These are phyloP conservation scores for Phodopus roborovskii DNA, from an alignment of 2,113 vertebrate species.

Conservation along the genomic window DNA sequence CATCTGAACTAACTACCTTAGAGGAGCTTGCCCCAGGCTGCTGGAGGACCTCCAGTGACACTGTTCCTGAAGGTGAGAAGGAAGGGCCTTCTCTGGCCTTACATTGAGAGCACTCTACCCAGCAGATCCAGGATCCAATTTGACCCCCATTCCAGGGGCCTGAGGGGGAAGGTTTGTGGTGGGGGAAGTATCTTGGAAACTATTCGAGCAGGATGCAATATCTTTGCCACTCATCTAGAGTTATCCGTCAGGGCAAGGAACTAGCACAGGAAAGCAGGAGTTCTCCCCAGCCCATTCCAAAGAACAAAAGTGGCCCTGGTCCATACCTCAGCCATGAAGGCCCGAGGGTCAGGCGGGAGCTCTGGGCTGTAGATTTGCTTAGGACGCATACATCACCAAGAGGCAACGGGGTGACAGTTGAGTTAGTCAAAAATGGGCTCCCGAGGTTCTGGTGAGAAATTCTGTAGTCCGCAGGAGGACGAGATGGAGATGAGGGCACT, in stretches of 20 bases:
- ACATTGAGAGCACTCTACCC: not conserved
- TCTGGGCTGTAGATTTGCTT: not conserved
- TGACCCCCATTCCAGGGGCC: not conserved
- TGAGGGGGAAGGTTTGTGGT: too few relatives aligned
- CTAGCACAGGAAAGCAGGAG: not conserved
- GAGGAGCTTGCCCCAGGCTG: not conserved
- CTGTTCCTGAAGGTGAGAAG: not conserved
- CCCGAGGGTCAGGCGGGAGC: not conserved
- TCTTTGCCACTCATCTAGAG: not conserved
- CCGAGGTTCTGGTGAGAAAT: not conserved
- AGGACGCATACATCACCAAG: not conserved
- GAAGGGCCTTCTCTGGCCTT: not conserved
- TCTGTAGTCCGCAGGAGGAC: not conserved
- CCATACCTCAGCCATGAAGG: not conserved
- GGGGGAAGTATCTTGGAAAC: not conserved
- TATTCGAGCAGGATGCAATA: not conserved
- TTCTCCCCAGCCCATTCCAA: not conserved
- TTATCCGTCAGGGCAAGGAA: not conserved
- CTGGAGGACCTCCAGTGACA: not conserved
- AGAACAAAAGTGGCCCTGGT: not conserved
- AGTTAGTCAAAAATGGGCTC: not conserved
- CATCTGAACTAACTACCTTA: accelerated
- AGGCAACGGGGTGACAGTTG: not conserved
- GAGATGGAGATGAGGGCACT: not conserved
- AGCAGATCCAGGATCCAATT: not conserved